These are phyloP conservation scores for Danaus plexippus DNA, from an alignment of 1,140 invertebrate genomes.

Conservation along the genomic window DNA sequence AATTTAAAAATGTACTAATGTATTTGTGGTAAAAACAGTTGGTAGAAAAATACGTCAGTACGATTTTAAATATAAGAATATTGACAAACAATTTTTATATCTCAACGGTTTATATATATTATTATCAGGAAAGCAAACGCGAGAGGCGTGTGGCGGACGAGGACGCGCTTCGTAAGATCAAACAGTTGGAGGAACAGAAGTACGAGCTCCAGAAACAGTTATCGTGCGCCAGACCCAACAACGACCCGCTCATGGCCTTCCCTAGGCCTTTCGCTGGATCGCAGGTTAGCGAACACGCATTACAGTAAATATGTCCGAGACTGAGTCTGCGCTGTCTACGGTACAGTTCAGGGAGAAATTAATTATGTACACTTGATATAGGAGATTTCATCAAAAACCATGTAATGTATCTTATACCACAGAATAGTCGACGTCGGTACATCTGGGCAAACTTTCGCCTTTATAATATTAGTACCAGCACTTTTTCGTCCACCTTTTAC, in stretches of 20 bases:
- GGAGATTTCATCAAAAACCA: too few species aligned
- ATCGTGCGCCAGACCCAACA: conserved; percentile 71
- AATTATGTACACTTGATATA: too few species aligned
- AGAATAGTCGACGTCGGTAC: too few species aligned
- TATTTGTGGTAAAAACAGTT: too few species aligned
- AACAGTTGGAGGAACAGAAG: conserved; percentile 93
- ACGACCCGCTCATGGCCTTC: conserved; percentile 61
- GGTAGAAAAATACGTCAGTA: too few species aligned
- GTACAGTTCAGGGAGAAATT: not conserved
- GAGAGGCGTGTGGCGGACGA: conserved; percentile 96
- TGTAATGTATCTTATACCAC: too few species aligned
- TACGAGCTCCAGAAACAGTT: conserved; percentile 88
- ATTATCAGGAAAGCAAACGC: conserved; percentile 85
- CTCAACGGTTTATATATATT: too few species aligned
- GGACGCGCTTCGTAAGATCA: conserved; percentile 94
- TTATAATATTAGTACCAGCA: too few species aligned
- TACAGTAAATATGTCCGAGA: conserved; percentile 2
- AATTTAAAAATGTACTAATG: too few species aligned
- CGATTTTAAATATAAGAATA: not conserved
- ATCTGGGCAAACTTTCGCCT: too few species aligned
- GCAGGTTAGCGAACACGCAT: conserved; percentile 45
- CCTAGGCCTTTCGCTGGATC: conserved; percentile 77
- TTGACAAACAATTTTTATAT: too few species aligned
- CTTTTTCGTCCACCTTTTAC: too few species aligned
- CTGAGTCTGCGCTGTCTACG: conserved; percentile 2